Evolutionary conservation across 2,888 invertebrate genomes (phyloP).

Genomic region (Cosmia trapezina): DNA sequence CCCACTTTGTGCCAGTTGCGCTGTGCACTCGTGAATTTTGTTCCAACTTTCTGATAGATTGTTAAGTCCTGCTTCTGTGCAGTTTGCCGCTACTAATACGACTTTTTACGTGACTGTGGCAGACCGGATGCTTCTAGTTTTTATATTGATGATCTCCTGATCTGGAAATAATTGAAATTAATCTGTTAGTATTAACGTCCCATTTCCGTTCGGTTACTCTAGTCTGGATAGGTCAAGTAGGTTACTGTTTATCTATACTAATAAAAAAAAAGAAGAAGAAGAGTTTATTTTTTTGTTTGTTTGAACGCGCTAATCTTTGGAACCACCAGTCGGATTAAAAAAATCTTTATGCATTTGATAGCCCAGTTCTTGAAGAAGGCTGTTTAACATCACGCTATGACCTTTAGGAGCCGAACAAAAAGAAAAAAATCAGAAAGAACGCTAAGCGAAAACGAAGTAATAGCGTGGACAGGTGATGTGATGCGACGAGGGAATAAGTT

Average conservation of each 20-base stretch:
- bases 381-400: too few relatives aligned
- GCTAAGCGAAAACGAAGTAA: too few relatives aligned
- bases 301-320: too few relatives aligned
- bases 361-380: too few relatives aligned
- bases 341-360: too few relatives aligned
- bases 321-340: too few relatives aligned
- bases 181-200: conserved; percentile 1
- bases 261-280: too few relatives aligned
- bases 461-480: too few relatives aligned
- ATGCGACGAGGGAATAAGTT: too few relatives aligned
- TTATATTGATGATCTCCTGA: conserved; percentile 16
- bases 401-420: too few relatives aligned
- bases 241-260: neutral
- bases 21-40: conserved; percentile 59
- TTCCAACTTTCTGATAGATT: conserved; percentile 64
- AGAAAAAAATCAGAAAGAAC: too few relatives aligned
- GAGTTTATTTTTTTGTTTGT: too few relatives aligned
- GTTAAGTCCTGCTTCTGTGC: conserved; percentile 57
- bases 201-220: neutral
- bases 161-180: conserved; percentile 18
- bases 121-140: conserved; percentile 11
- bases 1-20: conserved; percentile 46
- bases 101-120: conserved; percentile 48
- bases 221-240: neutral
- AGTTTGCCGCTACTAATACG: conserved; percentile 52